Base-by-base conservation (phyloP, 2,888 invertebrate genomes). In the Cephus nigrinus region DNA sequence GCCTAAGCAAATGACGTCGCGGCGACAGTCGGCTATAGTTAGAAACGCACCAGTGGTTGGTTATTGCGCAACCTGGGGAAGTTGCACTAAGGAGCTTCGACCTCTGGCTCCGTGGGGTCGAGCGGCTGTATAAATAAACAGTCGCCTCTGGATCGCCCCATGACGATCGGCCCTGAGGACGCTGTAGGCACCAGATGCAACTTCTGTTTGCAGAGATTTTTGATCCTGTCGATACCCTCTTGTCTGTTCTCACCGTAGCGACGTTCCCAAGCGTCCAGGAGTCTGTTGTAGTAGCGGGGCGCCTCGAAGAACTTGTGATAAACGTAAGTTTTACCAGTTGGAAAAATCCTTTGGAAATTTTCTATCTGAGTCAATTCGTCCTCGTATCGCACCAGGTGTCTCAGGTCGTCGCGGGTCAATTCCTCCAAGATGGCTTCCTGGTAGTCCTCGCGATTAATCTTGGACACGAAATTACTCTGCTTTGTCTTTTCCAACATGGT, bases 231-330 rank as follows among this genome's bases (percentile, higher is more conserved):
- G n/a, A 84, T 88, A 94, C 96, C 96, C 83, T 93, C 92, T 12
- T 92, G 92, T 85, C 97, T 93, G 85, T 95, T 93, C 31, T 91
- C 91, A 78, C 93, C 93, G 90, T 96, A 97, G 79, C 94, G 93
- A 30, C 93, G 92, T 91, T 97, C 97, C 98, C 98, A 98, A 4
- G 97, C 97, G 92, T 97, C 96, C 88, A 98, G 94, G 80, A 98
- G 93, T 76, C 96, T 93, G 92, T 98, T 98, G 91, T 97, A 97
- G 92, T 98, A 98, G 15, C 97, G 92, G 2, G 96, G 94, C 0
- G 94, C 94, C 83, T 97, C 95, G 88, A 97, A 95, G 91, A 94
- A 98, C 77, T 94, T 93, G 75, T 97, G 94, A 92, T 97, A 98
- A 83, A 93, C 93, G 92, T 96, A 93, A 0, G 97, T 94, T 73